Conservation (phyloP, 2,113 vertebrate species). For the Plotosus lineatus region DNA sequence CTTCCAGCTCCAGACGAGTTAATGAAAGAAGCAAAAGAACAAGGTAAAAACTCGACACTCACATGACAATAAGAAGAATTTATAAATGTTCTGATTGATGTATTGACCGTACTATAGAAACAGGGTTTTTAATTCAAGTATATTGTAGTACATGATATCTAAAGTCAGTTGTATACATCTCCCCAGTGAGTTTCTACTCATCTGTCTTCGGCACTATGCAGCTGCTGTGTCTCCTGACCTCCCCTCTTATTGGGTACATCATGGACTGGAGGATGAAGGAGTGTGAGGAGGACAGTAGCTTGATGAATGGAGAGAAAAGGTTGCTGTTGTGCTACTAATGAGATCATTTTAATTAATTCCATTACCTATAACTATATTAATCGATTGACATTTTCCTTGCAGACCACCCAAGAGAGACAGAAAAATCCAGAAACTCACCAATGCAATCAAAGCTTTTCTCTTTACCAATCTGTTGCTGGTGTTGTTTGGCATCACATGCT, state of each 20-base stretch:
- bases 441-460: constrained; percentile 80
- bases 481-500: constrained; percentile 76
- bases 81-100: background rate
- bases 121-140: background rate
- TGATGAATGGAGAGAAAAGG: constrained; percentile 47
- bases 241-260: constrained; percentile 85
- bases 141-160: constrained; percentile 11
- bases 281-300: constrained; percentile 55
- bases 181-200: constrained; percentile 79
- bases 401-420: constrained; percentile 68
- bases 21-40: constrained; percentile 54
- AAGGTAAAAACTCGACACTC: constrained; percentile 57
- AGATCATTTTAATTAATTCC: background rate
- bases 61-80: background rate
- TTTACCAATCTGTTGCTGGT: constrained; percentile 82
- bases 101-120: background rate
- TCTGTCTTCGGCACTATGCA: constrained; percentile 82
- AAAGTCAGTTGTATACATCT: constrained; percentile 12
- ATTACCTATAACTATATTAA: background rate
- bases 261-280: constrained; percentile 83
- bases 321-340: constrained; percentile 8
- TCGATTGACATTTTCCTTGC: background rate
- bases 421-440: constrained; percentile 84
- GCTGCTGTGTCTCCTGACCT: constrained; percentile 80
- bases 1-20: constrained; percentile 64